A percentile compares a stretch with the other conserved stretches of the same genome.
These are phyloP conservation scores for Ophioninae sp. DNA, from an alignment of 2,888 invertebrate species.

Conservation along the genomic window DNA sequence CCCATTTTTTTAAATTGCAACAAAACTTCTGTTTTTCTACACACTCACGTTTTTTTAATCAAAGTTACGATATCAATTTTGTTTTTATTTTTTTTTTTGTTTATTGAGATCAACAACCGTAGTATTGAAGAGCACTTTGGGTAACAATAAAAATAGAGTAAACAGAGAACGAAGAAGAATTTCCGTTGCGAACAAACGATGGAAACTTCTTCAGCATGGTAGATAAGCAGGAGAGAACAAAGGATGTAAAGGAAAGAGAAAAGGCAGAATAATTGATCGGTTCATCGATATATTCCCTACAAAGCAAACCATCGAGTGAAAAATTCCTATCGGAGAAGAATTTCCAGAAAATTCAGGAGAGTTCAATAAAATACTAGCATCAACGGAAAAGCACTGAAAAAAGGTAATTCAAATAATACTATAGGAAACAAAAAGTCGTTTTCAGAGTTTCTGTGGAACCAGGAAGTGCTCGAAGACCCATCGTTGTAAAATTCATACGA, in stretches of 20 bases:
- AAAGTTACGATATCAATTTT: too few species aligned
- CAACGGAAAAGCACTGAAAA: neutral
- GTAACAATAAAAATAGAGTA: too few species aligned
- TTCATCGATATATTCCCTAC: neutral
- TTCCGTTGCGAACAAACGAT: too few species aligned
- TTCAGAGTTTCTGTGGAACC: neutral
- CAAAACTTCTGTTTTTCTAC: too few species aligned
- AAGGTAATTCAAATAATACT: neutral
- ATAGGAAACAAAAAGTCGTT: neutral
- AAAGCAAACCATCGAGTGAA: neutral
- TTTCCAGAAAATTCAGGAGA: neutral
- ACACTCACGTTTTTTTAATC: too few species aligned
- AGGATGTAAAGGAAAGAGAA: neutral
- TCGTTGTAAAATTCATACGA: neutral
- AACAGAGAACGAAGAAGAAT: too few species aligned
- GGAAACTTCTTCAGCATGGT: too few species aligned
- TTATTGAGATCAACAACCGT: too few species aligned
- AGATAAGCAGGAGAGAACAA: neutral
- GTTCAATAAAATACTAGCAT: neutral
- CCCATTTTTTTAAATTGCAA: too few species aligned
- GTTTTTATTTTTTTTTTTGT: too few species aligned
- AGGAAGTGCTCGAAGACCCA: neutral
- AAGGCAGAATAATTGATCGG: neutral
- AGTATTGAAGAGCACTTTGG: too few species aligned
- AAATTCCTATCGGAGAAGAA: neutral